A percentile compares a stretch with the other conserved stretches of the same genome.
Conservation (phyloP, 2,888 invertebrate species). For the Elegia similella region DNA sequence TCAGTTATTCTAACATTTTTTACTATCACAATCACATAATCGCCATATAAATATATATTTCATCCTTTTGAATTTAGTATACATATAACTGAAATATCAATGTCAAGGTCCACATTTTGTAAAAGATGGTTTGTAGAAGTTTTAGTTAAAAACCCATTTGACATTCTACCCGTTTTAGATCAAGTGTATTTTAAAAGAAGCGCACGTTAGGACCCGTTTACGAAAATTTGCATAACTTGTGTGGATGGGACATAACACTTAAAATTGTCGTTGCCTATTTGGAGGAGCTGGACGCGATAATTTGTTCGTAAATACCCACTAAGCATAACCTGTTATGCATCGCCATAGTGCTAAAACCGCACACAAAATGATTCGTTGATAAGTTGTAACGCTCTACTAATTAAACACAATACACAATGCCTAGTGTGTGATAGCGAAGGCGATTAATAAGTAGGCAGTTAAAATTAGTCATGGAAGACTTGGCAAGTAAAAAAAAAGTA, state of each 20-base stretch:
- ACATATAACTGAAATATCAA: background rate
- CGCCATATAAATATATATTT: too few relatives aligned
- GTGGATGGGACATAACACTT: slow-evolving; percentile 20
- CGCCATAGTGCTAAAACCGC: background rate
- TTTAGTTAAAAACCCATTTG: background rate
- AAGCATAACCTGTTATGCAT: slow-evolving; percentile 14
- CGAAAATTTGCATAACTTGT: slow-evolving; percentile 26
- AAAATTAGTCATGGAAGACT: background rate
- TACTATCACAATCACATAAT: too few relatives aligned
- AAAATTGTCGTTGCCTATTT: slow-evolving; percentile 12
- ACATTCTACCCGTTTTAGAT: background rate
- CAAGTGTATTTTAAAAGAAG: background rate
- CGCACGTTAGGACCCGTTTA: slow-evolving; percentile 25
- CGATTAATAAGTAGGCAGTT: slow-evolving; percentile 2
- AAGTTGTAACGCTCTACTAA: slow-evolving; percentile 6
- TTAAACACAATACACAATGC: background rate
- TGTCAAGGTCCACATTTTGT: background rate
- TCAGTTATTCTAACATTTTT: too few relatives aligned
- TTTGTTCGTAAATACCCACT: slow-evolving; percentile 11
- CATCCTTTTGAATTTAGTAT: too few relatives aligned
- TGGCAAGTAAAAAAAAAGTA: background rate
- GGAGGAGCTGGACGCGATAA: background rate
- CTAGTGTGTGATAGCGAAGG: background rate
- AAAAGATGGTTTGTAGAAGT: background rate
- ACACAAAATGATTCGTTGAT: slow-evolving; percentile 1